Evolutionary conservation across 2,797 vertebrate species (phyloP).

Genomic region (Hypotaenidia okinawae): DNA sequence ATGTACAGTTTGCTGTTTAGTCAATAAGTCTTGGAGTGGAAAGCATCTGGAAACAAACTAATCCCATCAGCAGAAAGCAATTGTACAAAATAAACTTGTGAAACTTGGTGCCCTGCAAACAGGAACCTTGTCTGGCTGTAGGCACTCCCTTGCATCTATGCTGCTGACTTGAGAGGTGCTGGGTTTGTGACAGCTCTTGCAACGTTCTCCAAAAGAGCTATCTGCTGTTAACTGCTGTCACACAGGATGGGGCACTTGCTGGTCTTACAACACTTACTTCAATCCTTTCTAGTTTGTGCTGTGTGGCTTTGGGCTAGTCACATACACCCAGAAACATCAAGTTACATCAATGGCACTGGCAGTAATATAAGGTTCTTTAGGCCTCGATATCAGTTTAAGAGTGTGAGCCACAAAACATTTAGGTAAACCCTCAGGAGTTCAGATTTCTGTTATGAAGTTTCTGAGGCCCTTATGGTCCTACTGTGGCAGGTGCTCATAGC

Average conservation of each 20-base stretch:
- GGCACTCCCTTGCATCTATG: neutral
- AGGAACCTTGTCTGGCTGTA: fast-evolving
- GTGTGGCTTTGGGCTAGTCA: neutral
- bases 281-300: neutral
- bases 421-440: neutral
- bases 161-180: neutral
- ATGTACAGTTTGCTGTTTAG: neutral
- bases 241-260: neutral
- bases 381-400: neutral
- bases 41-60: neutral
- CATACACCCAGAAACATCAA: neutral
- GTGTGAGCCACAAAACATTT: neutral
- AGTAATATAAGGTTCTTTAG: neutral
- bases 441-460: neutral
- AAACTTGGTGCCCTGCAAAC: neutral
- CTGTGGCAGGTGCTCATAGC: neutral
- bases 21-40: neutral
- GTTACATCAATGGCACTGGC: neutral
- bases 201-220: neutral
- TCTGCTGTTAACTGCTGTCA: neutral
- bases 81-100: neutral
- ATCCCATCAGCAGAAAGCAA: neutral
- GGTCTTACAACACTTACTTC: neutral
- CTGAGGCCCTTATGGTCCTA: neutral
- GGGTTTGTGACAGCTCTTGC: neutral